Conservation (phyloP, 2,797 vertebrate genomes). For the Pteronotus mesoamericanus region DNA sequence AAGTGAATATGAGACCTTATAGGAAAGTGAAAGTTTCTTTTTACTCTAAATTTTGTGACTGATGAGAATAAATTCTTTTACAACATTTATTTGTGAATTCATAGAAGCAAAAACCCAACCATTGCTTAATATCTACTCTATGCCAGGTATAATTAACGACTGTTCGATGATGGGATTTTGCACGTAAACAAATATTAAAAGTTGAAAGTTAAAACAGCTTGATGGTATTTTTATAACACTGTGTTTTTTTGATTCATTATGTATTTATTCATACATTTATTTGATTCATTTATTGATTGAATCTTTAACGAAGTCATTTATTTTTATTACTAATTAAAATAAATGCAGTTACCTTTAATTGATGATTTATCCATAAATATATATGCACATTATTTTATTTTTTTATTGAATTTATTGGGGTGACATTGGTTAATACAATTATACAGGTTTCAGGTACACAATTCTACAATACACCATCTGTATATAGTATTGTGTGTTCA, state of each 20-base stretch:
- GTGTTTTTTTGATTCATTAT: background rate
- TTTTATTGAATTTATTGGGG: too few species aligned
- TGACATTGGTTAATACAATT: too few species aligned
- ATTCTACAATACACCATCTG: too few species aligned
- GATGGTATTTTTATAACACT: background rate
- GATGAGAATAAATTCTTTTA: slow-evolving; percentile 18
- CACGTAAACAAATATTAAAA: background rate
- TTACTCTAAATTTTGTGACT: slow-evolving; percentile 5
- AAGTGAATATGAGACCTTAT: background rate
- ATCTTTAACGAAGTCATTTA: background rate
- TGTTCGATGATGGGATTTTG: background rate
- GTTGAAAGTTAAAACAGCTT: background rate
- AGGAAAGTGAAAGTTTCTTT: slow-evolving; percentile 12
- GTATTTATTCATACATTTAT: background rate
- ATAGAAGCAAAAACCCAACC: background rate
- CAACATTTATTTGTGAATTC: background rate
- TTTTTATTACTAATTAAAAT: background rate
- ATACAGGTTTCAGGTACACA: too few species aligned
- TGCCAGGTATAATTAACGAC: background rate
- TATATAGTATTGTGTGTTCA: too few species aligned
- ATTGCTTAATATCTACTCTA: background rate
- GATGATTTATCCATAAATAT: background rate
- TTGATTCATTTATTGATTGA: background rate
- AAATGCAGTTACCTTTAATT: background rate
- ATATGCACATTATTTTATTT: background rate